phyloP scores from a whole-genome alignment of 2,113 vertebrate genomes.

The Tyrannus savana region DNA sequence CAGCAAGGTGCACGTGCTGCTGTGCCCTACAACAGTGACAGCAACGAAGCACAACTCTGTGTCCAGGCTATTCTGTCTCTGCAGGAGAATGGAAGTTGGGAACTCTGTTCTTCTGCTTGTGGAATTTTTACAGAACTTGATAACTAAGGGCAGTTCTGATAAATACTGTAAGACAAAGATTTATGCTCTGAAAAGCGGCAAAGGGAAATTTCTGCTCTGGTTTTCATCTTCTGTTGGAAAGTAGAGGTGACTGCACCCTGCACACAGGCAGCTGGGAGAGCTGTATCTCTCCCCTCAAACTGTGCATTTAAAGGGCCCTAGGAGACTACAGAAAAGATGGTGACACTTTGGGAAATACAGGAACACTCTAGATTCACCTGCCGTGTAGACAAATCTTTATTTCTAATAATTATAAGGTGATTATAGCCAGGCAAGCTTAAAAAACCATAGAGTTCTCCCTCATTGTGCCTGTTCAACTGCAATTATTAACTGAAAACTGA shows the following conservation, averaged over 20 bases:
- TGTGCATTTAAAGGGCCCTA: slow-evolving; percentile 26
- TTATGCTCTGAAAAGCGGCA: not conserved
- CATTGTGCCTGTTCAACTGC: slow-evolving; percentile 49
- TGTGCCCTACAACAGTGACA: not conserved
- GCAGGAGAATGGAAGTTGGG: not conserved
- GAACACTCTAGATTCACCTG: slow-evolving; percentile 16
- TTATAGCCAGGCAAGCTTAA: slow-evolving; percentile 32
- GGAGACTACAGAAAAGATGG: slow-evolving; percentile 23
- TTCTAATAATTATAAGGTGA: slow-evolving; percentile 53
- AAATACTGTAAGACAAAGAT: not conserved
- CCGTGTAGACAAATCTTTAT: slow-evolving; percentile 43
- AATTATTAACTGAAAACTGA: slow-evolving; percentile 65
- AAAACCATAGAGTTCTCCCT: not conserved
- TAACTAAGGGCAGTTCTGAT: not conserved
- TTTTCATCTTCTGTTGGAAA: not conserved
- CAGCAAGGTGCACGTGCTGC: not conserved
- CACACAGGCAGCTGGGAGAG: not conserved
- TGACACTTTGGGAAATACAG: slow-evolving; percentile 56
- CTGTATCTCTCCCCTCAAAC: slow-evolving; percentile 7
- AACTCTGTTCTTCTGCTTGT: not conserved
- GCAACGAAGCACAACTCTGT: not conserved
- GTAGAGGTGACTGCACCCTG: not conserved
- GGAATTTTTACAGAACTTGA: not conserved
- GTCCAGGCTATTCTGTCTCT: not conserved
- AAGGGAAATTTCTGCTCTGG: not conserved